These are phyloP conservation scores for Saccostrea glomerata DNA, from an alignment of 1,140 invertebrate species.

Conservation along the genomic window DNA sequence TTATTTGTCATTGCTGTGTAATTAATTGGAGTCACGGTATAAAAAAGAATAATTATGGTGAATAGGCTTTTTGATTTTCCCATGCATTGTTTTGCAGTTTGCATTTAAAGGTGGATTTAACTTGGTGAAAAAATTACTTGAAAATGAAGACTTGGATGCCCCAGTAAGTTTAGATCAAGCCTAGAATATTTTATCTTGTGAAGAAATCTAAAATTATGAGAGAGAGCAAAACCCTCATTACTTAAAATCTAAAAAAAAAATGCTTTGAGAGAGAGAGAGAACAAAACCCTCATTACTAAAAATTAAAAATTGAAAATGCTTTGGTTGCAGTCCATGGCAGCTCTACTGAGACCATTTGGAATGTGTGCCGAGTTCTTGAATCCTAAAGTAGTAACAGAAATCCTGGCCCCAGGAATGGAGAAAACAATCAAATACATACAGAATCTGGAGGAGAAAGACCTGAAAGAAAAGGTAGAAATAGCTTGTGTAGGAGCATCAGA, in stretches of 20 bases:
- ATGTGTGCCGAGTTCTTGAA: conserved; percentile 80
- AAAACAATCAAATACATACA: conserved; percentile 78
- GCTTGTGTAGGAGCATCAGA: no score
- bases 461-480: conserved; percentile 78
- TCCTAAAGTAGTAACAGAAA: conserved; percentile 69
- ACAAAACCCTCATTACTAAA: no score
- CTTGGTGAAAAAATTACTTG: conserved; percentile 75
- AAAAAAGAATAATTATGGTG: no score
- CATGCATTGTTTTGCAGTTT: conserved; percentile 75
- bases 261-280: not conserved
- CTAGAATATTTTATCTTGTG: not conserved
- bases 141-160: conserved; percentile 76
- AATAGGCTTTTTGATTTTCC: no score
- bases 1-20: no score
- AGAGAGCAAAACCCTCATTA: not conserved
- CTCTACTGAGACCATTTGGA: conserved; percentile 78
- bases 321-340: conserved; percentile 76
- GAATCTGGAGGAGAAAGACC: conserved; percentile 78
- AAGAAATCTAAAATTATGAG: not conserved
- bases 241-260: no score
- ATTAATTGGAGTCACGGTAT: no score
- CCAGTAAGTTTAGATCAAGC: conserved; percentile 62
- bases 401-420: conserved; percentile 77
- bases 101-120: conserved; percentile 80
- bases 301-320: no score